These are phyloP conservation scores for Phrynocephalus versicolor DNA, from an alignment of 2,113 vertebrate genomes.

Conservation along the genomic window DNA sequence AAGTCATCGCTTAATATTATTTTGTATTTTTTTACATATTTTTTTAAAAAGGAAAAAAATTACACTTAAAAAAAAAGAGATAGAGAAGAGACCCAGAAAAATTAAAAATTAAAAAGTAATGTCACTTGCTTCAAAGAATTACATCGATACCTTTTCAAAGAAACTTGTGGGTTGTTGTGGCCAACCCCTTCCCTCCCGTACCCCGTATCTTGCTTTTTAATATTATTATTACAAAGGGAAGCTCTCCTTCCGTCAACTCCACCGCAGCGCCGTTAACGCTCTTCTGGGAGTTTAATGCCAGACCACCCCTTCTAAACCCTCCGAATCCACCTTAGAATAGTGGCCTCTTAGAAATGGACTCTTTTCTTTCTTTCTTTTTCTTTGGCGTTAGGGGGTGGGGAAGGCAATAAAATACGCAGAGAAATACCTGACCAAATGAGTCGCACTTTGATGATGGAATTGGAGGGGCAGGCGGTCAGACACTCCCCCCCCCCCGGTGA, in stretches of 20 bases:
- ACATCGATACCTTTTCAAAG: conserved; percentile 66
- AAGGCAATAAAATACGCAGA: not conserved
- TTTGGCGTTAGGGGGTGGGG: not conserved
- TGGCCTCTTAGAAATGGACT: conserved; percentile 7
- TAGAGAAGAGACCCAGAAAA: conserved; percentile 28
- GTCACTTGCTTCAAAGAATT: conserved; percentile 73
- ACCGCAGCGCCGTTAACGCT: not conserved
- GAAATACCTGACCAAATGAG: not conserved
- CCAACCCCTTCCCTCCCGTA: not conserved
- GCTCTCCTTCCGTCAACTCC: not conserved
- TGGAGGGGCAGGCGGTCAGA: not conserved
- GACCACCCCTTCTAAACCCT: not conserved
- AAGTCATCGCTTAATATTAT: conserved; percentile 66
- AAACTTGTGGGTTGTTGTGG: conserved; percentile 61
- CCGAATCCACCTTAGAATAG: not conserved
- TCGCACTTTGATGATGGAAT: not conserved
- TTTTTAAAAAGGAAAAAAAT: conserved; percentile 66
- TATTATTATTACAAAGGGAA: no score
- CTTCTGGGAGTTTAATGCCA: not conserved
- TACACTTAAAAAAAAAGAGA: conserved; percentile 73
- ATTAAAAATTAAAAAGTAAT: conserved; percentile 67
- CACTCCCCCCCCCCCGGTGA: not conserved
- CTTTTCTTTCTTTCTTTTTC: not conserved
- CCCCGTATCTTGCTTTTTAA: not conserved
- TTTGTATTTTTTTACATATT: conserved; percentile 53